Percentiles rank a stretch among this genome's conserved stretches.
phyloP scores from a whole-genome alignment of 2,888 invertebrate species.

The Stenotaenia linearis region DNA sequence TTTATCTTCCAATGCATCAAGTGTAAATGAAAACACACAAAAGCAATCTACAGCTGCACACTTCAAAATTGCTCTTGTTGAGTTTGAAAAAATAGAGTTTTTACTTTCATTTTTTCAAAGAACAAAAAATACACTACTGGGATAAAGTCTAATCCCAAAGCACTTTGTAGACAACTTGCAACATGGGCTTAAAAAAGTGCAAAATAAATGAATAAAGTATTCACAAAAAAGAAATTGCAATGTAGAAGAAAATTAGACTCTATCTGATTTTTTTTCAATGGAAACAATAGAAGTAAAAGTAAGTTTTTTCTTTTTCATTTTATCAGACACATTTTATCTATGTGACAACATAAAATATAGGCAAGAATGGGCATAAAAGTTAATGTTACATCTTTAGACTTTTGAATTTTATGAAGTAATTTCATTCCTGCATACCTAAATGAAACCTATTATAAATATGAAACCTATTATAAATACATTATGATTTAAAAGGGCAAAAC shows the following conservation, averaged over 20 bases:
- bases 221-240: not conserved
- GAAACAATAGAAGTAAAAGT: not conserved
- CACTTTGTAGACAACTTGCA: conserved; percentile 12
- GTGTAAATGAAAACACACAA: conserved; percentile 6
- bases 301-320: not conserved
- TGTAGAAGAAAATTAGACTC: not conserved
- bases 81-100: not conserved
- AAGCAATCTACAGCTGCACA: not conserved
- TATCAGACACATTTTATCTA: no score
- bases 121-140: not conserved
- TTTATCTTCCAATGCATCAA: not conserved
- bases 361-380: no score
- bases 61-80: conserved; percentile 18
- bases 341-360: no score
- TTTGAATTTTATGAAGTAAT: no score
- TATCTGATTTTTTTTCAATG: not conserved
- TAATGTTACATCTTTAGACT: no score
- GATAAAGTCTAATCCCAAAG: conserved; percentile 4
- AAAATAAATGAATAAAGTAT: not conserved
- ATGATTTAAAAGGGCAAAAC: no score
- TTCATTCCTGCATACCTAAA: no score
- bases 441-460: no score
- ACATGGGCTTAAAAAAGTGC: not conserved
- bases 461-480: no score
- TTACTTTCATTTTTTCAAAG: not conserved